phyloP scores from a whole-genome alignment of 1,140 invertebrate genomes.

The Anadara kagoshimensis region DNA sequence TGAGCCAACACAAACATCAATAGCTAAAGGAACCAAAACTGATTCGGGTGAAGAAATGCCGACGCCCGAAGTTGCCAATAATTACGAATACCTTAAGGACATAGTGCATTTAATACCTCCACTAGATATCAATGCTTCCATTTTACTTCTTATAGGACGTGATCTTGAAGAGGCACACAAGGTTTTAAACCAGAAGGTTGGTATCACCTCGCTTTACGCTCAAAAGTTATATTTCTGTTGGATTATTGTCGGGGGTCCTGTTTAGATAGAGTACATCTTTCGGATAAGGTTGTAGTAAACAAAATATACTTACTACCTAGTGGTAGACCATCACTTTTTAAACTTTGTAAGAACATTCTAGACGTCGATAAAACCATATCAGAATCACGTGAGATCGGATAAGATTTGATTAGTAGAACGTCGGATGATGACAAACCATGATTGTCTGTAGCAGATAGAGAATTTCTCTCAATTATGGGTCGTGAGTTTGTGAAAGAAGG shows the following conservation, averaged over 20 bases:
- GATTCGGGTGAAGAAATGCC: slow-evolving; percentile 20
- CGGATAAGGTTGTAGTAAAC: not conserved
- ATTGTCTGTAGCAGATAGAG: slow-evolving; percentile 22
- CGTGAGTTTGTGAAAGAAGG: not conserved
- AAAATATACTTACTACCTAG: slow-evolving; percentile 5
- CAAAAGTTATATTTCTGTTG: slow-evolving; percentile 6
- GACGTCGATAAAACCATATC: slow-evolving; percentile 1
- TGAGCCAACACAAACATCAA: not conserved
- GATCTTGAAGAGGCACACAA: slow-evolving; percentile 30
- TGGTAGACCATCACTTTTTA: slow-evolving; percentile 20
- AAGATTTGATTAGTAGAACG: slow-evolving; percentile 5
- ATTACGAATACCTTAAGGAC: slow-evolving; percentile 12
- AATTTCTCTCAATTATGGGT: slow-evolving; percentile 12
- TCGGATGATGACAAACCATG: slow-evolving; percentile 20
- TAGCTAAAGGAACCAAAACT: not conserved
- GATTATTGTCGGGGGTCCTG: slow-evolving; percentile 15
- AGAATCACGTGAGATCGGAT: not conserved
- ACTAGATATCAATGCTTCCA: not conserved
- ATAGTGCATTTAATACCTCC: not conserved
- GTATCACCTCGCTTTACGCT: not conserved
- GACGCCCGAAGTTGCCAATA: not conserved
- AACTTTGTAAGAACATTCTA: slow-evolving; percentile 4
- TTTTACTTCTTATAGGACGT: slow-evolving; percentile 23
- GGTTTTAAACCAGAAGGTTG: slow-evolving; percentile 12
- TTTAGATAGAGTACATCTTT: slow-evolving; percentile 1